Base-by-base conservation (phyloP, 2,113 vertebrate species). In the Hypomesus transpacificus region DNA sequence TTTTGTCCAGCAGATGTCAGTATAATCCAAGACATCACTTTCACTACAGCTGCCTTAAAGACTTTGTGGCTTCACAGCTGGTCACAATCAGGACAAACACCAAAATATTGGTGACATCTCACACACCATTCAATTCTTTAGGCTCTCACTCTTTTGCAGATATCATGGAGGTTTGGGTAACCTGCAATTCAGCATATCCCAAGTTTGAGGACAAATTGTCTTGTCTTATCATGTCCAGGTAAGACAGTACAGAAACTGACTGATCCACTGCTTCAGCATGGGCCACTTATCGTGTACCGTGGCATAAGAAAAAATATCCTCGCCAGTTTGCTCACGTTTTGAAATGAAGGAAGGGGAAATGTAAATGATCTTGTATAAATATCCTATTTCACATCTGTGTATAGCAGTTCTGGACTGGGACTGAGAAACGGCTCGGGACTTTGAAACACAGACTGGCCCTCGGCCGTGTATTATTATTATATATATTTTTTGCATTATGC, bases 301-400 rank as follows among this genome's bases (percentile, higher is more conserved):
- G 17, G 34, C 18, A 39, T 64, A 18, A 13, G 18, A 8, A 64
- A 39, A 7, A 20, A n/a, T 39, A 28, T 61, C 53, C 53, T 18
- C 1, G 3, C n/a, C 53, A 16, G 28, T 28, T 28, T 34, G 21
- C 65, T 67, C 73, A 63, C 5, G 67, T 31, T 69, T 64, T 75
- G 59, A n/a, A 73, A 31, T 70, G 68, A 26, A 22, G 74, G 68
- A 79, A 73, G 57, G 84, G 87, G 86, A 90, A 87, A 87, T 87
- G 83, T 89, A 83, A 77, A 80, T 86, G 85, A 87, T 80, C 84
- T 74, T 84, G 68, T 85, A 66, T 83, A 87, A 87, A 89, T 86
- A 90, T 84, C 34, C 69, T 61, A 75, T 76, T 79, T 86, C 67
- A 75, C 77, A 87, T 85, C 82, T 77, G 77, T 63, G 69, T 80